Conservation (phyloP, 2,113 vertebrate species). For the Forbesichthys papilliferus region DNA sequence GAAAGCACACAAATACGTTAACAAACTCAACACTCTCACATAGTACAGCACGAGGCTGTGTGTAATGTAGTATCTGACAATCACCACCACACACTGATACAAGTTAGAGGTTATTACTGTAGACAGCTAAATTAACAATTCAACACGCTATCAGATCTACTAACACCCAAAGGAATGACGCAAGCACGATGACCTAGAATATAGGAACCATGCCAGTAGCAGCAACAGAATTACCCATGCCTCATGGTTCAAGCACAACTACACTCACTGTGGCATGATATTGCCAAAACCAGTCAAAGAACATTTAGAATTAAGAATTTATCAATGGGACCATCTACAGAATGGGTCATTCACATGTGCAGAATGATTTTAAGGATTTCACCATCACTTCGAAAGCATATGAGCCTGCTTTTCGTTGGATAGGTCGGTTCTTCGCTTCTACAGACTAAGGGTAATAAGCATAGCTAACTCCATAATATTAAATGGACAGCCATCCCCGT, state of each 20-base stretch:
- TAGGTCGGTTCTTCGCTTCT: neutral
- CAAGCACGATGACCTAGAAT: constrained; percentile 6
- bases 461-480: constrained; percentile 1
- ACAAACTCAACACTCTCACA: constrained; percentile 20
- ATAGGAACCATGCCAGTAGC: constrained; percentile 1
- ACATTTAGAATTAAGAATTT: neutral
- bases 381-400: neutral
- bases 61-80: constrained; percentile 19
- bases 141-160: constrained; percentile 8
- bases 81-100: constrained; percentile 1
- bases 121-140: constrained; percentile 7
- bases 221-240: constrained; percentile 13
- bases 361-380: constrained; percentile 3
- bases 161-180: constrained; percentile 4
- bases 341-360: constrained; percentile 1
- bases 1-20: constrained; percentile 3
- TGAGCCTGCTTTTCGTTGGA: neutral
- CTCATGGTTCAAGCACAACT: neutral
- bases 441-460: neutral
- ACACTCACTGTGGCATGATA: neutral
- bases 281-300: neutral
- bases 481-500: neutral
- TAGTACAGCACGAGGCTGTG: constrained; percentile 6
- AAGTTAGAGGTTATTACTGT: constrained; percentile 11
- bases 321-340: neutral